Conservation (phyloP, 2,797 vertebrate species). For the Heliangelus exortis region DNA sequence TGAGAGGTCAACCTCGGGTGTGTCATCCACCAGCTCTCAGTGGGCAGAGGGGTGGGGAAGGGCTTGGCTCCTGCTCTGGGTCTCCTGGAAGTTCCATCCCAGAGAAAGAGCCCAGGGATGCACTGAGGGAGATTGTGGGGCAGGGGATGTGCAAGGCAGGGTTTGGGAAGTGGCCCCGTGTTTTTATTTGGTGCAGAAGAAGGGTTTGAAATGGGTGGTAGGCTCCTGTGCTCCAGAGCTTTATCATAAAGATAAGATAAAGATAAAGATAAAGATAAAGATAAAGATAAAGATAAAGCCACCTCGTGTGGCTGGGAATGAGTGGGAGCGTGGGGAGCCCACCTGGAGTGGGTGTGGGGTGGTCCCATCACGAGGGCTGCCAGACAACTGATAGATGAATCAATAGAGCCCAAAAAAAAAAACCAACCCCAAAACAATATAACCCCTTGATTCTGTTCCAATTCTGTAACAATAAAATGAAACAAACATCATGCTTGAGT, state of each 20-base stretch:
- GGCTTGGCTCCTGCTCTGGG: neutral
- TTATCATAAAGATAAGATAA: neutral
- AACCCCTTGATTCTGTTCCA: neutral
- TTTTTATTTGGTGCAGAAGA: neutral
- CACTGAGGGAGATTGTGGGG: accelerated
- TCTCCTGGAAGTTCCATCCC: neutral
- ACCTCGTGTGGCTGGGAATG: accelerated
- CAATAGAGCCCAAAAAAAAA: neutral
- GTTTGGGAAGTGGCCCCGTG: neutral
- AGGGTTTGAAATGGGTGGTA: neutral
- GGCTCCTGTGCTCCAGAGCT: neutral
- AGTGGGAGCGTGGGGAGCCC: neutral
- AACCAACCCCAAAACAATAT: too few relatives aligned
- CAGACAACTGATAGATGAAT: neutral
- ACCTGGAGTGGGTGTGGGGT: neutral
- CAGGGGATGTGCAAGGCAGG: neutral
- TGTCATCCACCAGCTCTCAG: neutral
- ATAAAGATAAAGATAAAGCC: too few relatives aligned
- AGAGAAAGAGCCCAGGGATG: neutral
- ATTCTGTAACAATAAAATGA: neutral
- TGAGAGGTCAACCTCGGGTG: slow-evolving; percentile 18
- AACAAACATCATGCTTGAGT: neutral
- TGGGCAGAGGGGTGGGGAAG: neutral
- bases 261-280: too few relatives aligned
- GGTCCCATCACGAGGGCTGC: neutral